Evolutionary conservation across 1,140 invertebrate species (phyloP).

Genomic region (Heliconius hermathena): DNA sequence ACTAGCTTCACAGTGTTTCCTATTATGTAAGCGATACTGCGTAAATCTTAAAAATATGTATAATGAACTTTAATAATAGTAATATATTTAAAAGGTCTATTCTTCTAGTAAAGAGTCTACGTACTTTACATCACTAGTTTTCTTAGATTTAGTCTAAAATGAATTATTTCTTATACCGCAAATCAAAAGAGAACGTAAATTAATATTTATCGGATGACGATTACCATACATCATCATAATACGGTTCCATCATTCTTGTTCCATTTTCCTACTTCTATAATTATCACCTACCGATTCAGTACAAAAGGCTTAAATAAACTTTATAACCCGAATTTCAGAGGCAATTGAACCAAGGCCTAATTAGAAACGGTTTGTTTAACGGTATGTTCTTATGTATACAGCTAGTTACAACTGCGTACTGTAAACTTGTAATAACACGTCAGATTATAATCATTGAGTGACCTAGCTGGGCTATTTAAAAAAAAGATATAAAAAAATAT

Average conservation of each 20-base stretch:
- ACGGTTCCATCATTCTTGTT: neutral
- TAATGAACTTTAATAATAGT: too few relatives aligned
- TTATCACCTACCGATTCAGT: neutral
- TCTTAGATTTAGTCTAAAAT: neutral
- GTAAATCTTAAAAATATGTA: too few relatives aligned
- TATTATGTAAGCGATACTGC: too few relatives aligned
- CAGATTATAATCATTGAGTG: neutral
- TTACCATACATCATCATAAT: neutral
- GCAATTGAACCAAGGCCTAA: constrained; percentile 5
- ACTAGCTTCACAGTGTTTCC: too few relatives aligned
- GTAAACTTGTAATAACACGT: too few relatives aligned
- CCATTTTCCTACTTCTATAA: constrained; percentile 1
- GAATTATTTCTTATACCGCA: neutral
- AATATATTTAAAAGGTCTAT: too few relatives aligned
- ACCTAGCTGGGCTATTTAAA: too few relatives aligned
- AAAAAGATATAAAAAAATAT: too few relatives aligned
- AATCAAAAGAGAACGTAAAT: neutral
- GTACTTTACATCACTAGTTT: too few relatives aligned
- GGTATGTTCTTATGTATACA: neutral
- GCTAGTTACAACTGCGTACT: neutral
- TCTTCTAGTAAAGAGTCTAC: too few relatives aligned
- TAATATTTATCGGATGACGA: neutral
- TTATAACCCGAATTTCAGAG: neutral
- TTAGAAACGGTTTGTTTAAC: constrained; percentile 24
- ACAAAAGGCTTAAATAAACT: neutral